These are phyloP conservation scores for Chymomyza costata DNA, from an alignment of 1,140 invertebrate species.

Conservation along the genomic window DNA sequence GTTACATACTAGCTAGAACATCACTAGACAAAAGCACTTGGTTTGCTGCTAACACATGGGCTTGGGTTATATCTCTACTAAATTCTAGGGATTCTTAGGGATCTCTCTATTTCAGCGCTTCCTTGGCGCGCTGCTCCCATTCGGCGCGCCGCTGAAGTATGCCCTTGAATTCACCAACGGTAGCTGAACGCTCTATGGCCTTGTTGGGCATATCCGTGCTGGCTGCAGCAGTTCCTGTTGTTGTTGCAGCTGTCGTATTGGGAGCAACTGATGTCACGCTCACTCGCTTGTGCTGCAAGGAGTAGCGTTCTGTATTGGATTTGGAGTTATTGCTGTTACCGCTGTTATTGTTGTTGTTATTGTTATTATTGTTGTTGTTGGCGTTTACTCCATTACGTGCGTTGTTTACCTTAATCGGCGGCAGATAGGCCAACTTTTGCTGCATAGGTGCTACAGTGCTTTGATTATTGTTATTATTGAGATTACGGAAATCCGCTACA, in stretches of 20 bases:
- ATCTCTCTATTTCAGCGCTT: slow-evolving; percentile 76
- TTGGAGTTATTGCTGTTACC: too few species aligned
- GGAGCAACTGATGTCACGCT: not conserved
- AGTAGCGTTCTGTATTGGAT: not conserved
- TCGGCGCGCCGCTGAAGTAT: slow-evolving; percentile 84
- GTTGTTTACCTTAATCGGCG: slow-evolving; percentile 56
- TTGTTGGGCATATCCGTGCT: slow-evolving; percentile 36
- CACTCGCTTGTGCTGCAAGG: not conserved
- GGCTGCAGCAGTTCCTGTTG: not conserved
- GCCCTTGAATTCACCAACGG: slow-evolving; percentile 78
- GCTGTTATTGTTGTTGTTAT: slow-evolving; percentile 1
- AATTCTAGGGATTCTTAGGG: slow-evolving; percentile 2
- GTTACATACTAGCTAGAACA: slow-evolving; percentile 12
- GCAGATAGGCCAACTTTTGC: slow-evolving; percentile 43
- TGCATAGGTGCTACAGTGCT: slow-evolving; percentile 13
- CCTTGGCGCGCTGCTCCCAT: slow-evolving; percentile 83
- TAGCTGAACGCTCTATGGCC: slow-evolving; percentile 64
- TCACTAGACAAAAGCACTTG: slow-evolving; percentile 31
- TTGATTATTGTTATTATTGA: slow-evolving; percentile 33
- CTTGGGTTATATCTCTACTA: not conserved
- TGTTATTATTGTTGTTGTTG: slow-evolving; percentile 15
- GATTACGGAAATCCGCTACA: slow-evolving; percentile 66
- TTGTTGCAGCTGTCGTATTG: not conserved
- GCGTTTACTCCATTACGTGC: slow-evolving; percentile 11
- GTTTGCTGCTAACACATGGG: slow-evolving; percentile 18